Conservation (phyloP, 2,888 invertebrate genomes). For the Octonoba sinensis region DNA sequence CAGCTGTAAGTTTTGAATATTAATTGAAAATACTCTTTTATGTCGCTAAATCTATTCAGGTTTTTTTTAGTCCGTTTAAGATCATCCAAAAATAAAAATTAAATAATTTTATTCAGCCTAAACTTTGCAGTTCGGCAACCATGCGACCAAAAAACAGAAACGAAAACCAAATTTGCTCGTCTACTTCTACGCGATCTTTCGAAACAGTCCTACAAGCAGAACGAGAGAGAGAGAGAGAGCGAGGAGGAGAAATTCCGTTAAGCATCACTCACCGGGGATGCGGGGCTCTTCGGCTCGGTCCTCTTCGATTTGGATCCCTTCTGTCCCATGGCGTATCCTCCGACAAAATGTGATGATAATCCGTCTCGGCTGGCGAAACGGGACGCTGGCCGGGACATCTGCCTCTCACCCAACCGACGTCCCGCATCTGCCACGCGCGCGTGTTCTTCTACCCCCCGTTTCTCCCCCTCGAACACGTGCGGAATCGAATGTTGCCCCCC, state of each 20-base stretch:
- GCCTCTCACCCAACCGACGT: slow-evolving; percentile 54
- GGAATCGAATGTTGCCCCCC: neutral
- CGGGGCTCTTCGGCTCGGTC: slow-evolving; percentile 33
- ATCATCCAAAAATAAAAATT: neutral
- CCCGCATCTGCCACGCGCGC: slow-evolving; percentile 62
- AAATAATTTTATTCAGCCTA: neutral
- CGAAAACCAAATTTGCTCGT: no score
- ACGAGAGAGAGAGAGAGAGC: neutral
- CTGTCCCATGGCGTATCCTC: slow-evolving; percentile 56
- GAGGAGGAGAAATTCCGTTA: neutral
- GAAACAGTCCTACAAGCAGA: neutral
- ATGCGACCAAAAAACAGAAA: no score
- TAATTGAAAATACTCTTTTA: no score
- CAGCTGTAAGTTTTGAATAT: no score
- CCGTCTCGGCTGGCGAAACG: neutral
- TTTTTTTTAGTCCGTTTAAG: neutral
- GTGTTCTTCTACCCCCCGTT: neutral
- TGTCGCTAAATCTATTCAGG: no score
- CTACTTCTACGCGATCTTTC: no score
- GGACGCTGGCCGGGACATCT: slow-evolving; percentile 34
- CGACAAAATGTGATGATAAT: slow-evolving; percentile 29
- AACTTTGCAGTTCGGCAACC: neutral
- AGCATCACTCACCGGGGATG: slow-evolving; percentile 42
- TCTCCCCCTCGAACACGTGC: slow-evolving; percentile 8
- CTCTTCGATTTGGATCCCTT: slow-evolving; percentile 52